Evolutionary conservation across 2,888 invertebrate species (phyloP).

Genomic region (Leptinotarsa peninsularis): DNA sequence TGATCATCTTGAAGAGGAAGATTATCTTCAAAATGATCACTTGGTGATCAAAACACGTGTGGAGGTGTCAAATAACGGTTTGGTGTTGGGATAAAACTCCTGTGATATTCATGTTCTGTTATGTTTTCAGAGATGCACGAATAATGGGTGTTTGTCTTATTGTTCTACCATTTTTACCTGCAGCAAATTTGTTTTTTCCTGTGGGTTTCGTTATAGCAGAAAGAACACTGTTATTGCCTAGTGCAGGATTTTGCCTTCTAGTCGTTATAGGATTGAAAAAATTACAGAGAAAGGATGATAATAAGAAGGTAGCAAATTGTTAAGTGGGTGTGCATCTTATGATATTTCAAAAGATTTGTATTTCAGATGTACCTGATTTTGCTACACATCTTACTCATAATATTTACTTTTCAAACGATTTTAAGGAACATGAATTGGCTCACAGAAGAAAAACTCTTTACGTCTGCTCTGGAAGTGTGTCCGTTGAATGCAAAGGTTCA

Average conservation of each 20-base stretch:
- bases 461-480: constrained; percentile 86
- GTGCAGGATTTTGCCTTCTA: constrained; percentile 82
- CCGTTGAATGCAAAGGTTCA: constrained; percentile 94
- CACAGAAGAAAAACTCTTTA: constrained; percentile 82
- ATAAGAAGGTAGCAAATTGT: constrained; percentile 53
- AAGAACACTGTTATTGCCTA: constrained; percentile 85
- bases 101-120: constrained; percentile 1
- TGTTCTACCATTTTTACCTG: constrained; percentile 85
- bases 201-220: constrained; percentile 94
- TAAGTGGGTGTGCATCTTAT: neutral
- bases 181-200: constrained; percentile 84
- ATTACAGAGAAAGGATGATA: constrained; percentile 55
- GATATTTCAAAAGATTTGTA: neutral
- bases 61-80: no score
- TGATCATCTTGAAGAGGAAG: no score
- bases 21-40: no score
- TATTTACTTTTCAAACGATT: constrained; percentile 67
- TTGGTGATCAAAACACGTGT: no score
- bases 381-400: constrained; percentile 57
- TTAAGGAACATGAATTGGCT: constrained; percentile 84
- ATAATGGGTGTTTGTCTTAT: constrained; percentile 73
- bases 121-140: constrained; percentile 56
- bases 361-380: constrained; percentile 58
- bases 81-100: no score
- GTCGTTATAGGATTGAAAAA: constrained; percentile 73